phyloP scores from a whole-genome alignment of 30 jellyfish, hydroid and myxozoan genomes.

The Aurelia aurita region DNA sequence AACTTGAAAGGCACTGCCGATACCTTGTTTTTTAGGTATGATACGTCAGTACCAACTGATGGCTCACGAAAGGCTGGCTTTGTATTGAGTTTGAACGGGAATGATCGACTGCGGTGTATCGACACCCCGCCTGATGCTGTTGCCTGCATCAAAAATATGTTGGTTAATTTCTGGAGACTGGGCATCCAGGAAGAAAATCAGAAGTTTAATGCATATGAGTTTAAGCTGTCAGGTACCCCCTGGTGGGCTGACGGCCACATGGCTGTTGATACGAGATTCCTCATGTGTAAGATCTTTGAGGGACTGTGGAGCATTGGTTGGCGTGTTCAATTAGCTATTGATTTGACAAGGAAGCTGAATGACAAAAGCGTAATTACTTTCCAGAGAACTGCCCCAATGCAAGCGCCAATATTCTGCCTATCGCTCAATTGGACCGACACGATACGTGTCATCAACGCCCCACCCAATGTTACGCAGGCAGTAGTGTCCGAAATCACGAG shows the following conservation, averaged over 20 bases:
- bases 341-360: conserved; percentile 69
- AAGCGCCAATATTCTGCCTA: conserved; percentile 55
- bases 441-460: conserved; percentile 78
- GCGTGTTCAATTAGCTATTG: conserved; percentile 66
- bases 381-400: conserved; percentile 68
- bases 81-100: conserved; percentile 72
- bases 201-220: conserved; percentile 74
- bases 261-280: conserved; percentile 65
- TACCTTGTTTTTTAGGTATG: conserved; percentile 63
- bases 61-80: conserved; percentile 57
- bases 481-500: conserved; percentile 52
- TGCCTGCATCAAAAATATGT: conserved; percentile 37
- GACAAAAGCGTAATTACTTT: conserved; percentile 75
- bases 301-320: conserved; percentile 71
- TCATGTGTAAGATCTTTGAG: conserved; percentile 64
- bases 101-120: conserved; percentile 78
- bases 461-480: conserved; percentile 53
- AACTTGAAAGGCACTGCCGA: conserved; percentile 65
- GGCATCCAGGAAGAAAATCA: conserved; percentile 79
- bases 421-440: conserved; percentile 80
- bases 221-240: conserved; percentile 81
- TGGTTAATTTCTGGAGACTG: conserved; percentile 61
- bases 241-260: conserved; percentile 91
- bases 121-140: conserved; percentile 65
- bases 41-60: conserved; percentile 36